Evolutionary conservation across 1,140 invertebrate genomes (phyloP), one percentile per base, ranked within the genome.

Genomic region (Ephestia elutella): DNA sequence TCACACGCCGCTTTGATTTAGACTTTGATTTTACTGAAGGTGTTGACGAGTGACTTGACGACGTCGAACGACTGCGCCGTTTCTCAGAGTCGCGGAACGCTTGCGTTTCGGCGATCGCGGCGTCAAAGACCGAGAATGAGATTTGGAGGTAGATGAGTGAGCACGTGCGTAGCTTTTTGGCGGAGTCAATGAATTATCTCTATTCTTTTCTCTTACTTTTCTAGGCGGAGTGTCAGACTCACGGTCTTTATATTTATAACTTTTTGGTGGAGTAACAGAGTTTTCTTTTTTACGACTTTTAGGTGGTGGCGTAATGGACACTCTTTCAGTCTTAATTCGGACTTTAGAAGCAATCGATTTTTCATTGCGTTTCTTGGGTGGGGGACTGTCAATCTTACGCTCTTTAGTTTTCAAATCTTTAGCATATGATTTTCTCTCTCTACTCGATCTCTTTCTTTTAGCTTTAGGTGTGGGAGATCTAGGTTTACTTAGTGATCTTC

Each of bases 121-220:
- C 3, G 76, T 64, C 11, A 68, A 54, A 5, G 79, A 78, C 51
- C 75, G 65, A 9, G 80, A 80, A 51, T 63, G 66, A 13, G 85
- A 86, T 53, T 71, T 73, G 9, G 82, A 86, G 54, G 70, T 75
- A 20, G 77, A 75, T 17, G 75, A 82, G 21, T 54, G 56, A 56
- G 63, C 76, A 54, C 80, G 69, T 4, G 79, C 79, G 55, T 87
- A 87, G 59, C 78, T 76, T 56, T 82, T 79, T 5, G 85, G 82
- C 11, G 82, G 83, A 2, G 85, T 86, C 25, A 86, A 57, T 7
- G 83, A 87, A 58, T 63, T 79, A 44, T 44, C 38, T 15, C 15
- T 44, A 5, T 44, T 44, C 38, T 44, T 35, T 18, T 85, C 79
- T 65, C 69, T 77, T 0, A 32, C 57, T 65, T 75, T 80, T 55